Evolutionary conservation across 2,113 vertebrate genomes (phyloP).

Genomic region (Lates calcarifer): DNA sequence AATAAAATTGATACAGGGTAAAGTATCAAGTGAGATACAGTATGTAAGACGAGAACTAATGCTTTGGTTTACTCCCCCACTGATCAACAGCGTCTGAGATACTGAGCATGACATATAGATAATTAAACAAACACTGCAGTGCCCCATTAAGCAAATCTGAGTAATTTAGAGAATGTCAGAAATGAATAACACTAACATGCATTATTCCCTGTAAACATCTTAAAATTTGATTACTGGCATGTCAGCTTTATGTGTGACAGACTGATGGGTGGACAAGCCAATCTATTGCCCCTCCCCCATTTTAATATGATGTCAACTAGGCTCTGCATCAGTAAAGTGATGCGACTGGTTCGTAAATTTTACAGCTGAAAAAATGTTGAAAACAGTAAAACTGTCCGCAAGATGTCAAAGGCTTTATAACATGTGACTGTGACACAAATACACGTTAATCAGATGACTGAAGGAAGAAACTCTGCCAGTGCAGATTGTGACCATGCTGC

Average conservation of each 20-base stretch:
- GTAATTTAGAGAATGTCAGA: conserved; percentile 31
- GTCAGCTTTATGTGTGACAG: conserved; percentile 22
- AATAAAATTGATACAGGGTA: not conserved
- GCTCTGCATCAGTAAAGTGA: not conserved
- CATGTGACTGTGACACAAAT: not conserved
- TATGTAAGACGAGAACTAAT: not conserved
- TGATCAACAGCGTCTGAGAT: not conserved
- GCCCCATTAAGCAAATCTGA: conserved; percentile 1
- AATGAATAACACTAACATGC: conserved; percentile 13
- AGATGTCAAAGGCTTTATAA: too few relatives aligned
- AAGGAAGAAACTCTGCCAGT: not conserved
- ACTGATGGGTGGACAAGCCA: not conserved
- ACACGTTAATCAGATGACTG: not conserved
- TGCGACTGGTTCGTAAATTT: not conserved
- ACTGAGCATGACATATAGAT: not conserved
- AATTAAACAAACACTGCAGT: not conserved
- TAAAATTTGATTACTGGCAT: conserved; percentile 27
- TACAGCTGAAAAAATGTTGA: not conserved
- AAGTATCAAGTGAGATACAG: not conserved
- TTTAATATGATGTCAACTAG: not conserved
- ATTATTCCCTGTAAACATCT: conserved; percentile 34
- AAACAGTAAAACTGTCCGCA: not conserved
- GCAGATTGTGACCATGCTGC: not conserved
- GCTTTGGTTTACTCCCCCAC: not conserved
- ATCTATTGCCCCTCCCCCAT: not conserved